Conservation (phyloP, 2,888 invertebrate species). For the Phortica magna region DNA sequence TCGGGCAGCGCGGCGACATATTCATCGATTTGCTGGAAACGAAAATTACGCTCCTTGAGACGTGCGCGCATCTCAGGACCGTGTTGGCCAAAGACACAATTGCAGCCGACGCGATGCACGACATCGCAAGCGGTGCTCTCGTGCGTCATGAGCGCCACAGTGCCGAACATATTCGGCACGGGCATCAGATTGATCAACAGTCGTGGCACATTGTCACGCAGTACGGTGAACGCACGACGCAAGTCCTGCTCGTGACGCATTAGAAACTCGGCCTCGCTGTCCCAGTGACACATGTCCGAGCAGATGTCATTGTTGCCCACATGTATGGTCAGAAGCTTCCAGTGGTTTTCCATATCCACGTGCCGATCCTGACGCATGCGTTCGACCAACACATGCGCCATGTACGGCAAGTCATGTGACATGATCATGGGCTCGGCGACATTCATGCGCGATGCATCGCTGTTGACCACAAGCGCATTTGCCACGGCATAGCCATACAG, state of each 20-base stretch:
- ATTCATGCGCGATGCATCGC: conserved; percentile 61
- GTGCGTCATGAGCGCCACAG: conserved; percentile 51
- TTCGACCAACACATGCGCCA: conserved; percentile 64
- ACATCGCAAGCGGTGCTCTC: conserved; percentile 59
- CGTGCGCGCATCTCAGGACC: conserved; percentile 45
- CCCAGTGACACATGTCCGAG: conserved; percentile 79
- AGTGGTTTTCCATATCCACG: conserved; percentile 80
- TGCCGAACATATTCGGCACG: conserved; percentile 62
- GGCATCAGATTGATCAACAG: conserved; percentile 67
- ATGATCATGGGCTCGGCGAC: conserved; percentile 75
- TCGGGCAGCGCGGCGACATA: conserved; percentile 77
- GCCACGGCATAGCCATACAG: conserved; percentile 80
- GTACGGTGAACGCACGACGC: conserved; percentile 77
- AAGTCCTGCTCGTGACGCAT: conserved; percentile 79
- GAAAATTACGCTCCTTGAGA: conserved; percentile 47
- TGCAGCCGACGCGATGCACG: conserved; percentile 66
- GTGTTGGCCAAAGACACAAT: conserved; percentile 64
- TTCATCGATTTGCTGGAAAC: conserved; percentile 80
- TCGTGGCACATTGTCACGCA: conserved; percentile 81
- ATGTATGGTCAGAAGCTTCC: conserved; percentile 82
- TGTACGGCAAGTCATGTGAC: conserved; percentile 69
- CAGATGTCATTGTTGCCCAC: conserved; percentile 83
- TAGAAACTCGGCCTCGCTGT: conserved; percentile 73
- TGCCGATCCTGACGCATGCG: conserved; percentile 65
- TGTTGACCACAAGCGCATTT: conserved; percentile 64